Evolutionary conservation across 2,888 invertebrate genomes (phyloP).

Genomic region (Melieria omissa): DNA sequence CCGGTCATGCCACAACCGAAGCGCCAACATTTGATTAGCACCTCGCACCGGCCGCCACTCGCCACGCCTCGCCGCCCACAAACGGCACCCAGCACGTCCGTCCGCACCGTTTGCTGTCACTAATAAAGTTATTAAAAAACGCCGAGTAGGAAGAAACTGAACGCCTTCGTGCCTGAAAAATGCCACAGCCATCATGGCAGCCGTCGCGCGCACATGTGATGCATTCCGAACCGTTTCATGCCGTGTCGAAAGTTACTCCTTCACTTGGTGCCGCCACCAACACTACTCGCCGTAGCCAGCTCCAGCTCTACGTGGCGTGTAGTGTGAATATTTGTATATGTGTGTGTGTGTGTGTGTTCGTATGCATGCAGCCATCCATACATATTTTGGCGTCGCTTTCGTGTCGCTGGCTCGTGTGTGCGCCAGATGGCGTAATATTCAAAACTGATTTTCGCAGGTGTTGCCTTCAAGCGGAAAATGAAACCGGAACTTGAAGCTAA

Average conservation of each 20-base stretch:
- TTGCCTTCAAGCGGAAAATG: conserved; percentile 22
- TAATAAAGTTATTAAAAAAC: conserved; percentile 33
- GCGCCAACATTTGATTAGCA: conserved; percentile 33
- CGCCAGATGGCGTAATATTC: too few species aligned
- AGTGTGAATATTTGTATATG: background rate
- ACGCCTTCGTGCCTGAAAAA: too few species aligned
- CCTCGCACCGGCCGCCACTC: conserved; percentile 10
- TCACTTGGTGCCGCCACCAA: too few species aligned
- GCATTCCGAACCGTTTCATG: too few species aligned
- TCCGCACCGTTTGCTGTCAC: conserved; percentile 11
- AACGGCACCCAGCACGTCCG: background rate
- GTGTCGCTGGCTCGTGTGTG: background rate
- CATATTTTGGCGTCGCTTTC: background rate
- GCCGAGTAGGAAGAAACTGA: too few species aligned
- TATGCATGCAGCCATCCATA: background rate
- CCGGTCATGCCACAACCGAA: conserved; percentile 28
- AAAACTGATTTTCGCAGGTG: background rate
- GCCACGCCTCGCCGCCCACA: background rate
- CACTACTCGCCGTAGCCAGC: too few species aligned
- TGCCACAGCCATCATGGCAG: too few species aligned
- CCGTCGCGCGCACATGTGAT: too few species aligned
- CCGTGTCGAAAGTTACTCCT: too few species aligned
- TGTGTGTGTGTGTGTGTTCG: background rate
- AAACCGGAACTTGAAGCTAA: conserved; percentile 23
- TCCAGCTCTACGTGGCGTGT: too few species aligned